Evolutionary conservation across 2,888 invertebrate species (phyloP).

Genomic region (Horisme vitalbata): DNA sequence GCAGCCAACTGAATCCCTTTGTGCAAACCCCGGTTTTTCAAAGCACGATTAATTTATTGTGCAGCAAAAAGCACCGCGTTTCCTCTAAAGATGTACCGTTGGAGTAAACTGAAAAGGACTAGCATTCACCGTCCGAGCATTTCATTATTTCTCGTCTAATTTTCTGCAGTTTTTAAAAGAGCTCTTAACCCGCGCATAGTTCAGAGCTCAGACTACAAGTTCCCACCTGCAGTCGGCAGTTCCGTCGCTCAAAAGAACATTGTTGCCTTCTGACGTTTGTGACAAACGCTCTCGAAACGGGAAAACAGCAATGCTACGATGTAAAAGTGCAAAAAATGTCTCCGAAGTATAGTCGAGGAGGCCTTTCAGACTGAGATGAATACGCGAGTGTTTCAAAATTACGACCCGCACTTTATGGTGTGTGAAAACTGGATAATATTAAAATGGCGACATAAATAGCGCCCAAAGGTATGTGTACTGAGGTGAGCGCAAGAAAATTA

Average conservation of each 20-base stretch:
- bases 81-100: constrained; percentile 28
- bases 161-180: constrained; percentile 55
- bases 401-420: constrained; percentile 53
- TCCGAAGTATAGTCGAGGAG: constrained; percentile 41
- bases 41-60: constrained; percentile 22
- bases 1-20: constrained; percentile 20
- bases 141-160: constrained; percentile 53
- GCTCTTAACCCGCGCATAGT: constrained; percentile 50
- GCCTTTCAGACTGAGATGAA: constrained; percentile 56
- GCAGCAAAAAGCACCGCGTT: constrained; percentile 29
- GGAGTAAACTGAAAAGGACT: constrained; percentile 31
- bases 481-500: constrained; percentile 27
- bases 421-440: constrained; percentile 50
- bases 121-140: constrained; percentile 30
- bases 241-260: constrained; percentile 69
- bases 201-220: constrained; percentile 37
- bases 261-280: constrained; percentile 57
- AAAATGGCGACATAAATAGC: constrained; percentile 37
- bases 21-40: constrained; percentile 21
- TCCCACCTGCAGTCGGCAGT: constrained; percentile 43
- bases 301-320: constrained; percentile 39
- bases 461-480: constrained; percentile 30
- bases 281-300: constrained; percentile 56
- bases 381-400: constrained; percentile 59
- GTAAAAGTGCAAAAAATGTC: constrained; percentile 47